A percentile compares a stretch with the other conserved stretches of the same genome.
These are phyloP conservation scores for Alauda arvensis DNA, from an alignment of 2,797 vertebrate genomes.

Conservation along the genomic window DNA sequence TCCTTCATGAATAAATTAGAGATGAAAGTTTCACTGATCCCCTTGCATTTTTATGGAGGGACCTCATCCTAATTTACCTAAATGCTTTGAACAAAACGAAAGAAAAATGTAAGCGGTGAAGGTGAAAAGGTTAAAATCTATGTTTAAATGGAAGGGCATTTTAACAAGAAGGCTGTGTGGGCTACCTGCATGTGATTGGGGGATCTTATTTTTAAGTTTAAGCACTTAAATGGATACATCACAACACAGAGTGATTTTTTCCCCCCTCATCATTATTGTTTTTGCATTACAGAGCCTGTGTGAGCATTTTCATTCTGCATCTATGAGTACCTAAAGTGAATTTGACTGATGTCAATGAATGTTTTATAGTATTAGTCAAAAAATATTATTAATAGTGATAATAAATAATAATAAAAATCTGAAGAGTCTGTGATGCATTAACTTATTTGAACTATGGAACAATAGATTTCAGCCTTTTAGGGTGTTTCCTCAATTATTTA, in stretches of 20 bases:
- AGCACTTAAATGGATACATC: constrained; percentile 22
- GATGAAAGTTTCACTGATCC: constrained; percentile 77
- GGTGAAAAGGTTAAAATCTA: constrained; percentile 75
- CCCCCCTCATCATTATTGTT: neutral
- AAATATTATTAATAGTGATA: neutral
- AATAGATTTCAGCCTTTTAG: neutral
- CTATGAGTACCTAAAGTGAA: neutral
- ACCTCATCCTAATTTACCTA: constrained; percentile 77
- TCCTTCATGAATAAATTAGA: constrained; percentile 81
- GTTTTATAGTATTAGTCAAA: neutral
- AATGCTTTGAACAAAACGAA: constrained; percentile 74
- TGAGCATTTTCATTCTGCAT: neutral
- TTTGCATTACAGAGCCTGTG: neutral
- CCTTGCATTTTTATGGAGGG: constrained; percentile 74
- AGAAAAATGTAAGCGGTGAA: constrained; percentile 69
- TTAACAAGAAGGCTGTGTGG: constrained; percentile 4
- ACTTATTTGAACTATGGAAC: neutral
- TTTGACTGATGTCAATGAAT: neutral
- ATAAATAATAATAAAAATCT: neutral
- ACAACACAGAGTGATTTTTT: neutral
- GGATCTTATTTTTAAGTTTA: constrained; percentile 24
- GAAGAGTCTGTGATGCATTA: neutral
- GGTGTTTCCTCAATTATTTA: neutral
- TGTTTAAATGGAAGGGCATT: constrained; percentile 67
- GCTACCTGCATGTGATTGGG: constrained; percentile 4